phyloP scores from a whole-genome alignment of 2,888 invertebrate species.

The Limnephilus rhombicus region DNA sequence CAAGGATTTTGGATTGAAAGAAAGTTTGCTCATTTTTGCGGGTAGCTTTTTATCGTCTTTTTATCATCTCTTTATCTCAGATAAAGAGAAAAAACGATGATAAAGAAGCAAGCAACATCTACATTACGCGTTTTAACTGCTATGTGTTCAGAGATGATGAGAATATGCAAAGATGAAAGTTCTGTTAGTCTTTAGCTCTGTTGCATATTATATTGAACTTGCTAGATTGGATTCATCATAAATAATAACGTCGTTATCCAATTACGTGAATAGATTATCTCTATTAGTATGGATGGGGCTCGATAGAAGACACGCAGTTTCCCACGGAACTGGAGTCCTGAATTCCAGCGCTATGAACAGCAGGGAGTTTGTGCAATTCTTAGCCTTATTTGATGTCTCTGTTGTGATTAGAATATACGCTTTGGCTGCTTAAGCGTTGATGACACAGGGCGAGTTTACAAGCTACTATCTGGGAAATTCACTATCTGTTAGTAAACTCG shows the following conservation, averaged over 20 bases:
- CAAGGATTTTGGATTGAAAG: conserved; percentile 53
- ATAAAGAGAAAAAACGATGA: neutral
- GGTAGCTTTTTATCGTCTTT: neutral
- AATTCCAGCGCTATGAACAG: neutral
- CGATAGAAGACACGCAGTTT: neutral
- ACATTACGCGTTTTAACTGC: neutral
- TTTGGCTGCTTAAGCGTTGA: neutral
- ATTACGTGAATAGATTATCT: neutral
- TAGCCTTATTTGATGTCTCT: neutral
- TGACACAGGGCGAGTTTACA: too few relatives aligned
- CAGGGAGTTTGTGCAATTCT: neutral
- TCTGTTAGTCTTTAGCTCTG: neutral
- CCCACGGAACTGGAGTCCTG: neutral
- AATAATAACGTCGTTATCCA: neutral
- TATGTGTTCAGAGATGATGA: neutral
- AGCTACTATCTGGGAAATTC: too few relatives aligned
- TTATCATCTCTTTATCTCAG: neutral
- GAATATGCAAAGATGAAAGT: neutral
- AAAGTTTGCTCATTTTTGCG: conserved; percentile 28
- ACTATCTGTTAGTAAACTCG: too few relatives aligned
- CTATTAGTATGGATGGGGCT: neutral
- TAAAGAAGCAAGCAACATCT: neutral
- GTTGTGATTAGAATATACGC: neutral
- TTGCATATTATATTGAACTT: neutral
- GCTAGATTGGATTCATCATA: neutral